Percentiles rank a stretch among this genome's conserved stretches.
phyloP scores from a whole-genome alignment of 1,140 invertebrate species.

The Thaumetopoea pityocampa region DNA sequence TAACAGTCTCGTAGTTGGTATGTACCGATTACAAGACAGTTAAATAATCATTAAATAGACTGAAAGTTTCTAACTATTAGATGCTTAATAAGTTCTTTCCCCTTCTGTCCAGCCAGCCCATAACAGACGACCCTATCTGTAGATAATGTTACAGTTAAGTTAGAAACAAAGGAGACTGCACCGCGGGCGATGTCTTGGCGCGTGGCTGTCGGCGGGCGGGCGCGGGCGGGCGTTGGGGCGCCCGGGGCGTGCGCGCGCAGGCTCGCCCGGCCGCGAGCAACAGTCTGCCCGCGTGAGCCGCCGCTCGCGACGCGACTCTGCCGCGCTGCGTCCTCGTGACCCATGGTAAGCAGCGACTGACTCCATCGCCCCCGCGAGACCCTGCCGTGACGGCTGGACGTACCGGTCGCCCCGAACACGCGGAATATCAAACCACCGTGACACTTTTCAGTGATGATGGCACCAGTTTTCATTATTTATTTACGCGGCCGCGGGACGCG shows the following conservation, averaged over 20 bases:
- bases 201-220: conserved; percentile 18
- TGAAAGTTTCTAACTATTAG: too few species aligned
- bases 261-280: conserved; percentile 75
- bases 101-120: conserved; percentile 7
- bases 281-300: conserved; percentile 66
- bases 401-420: neutral
- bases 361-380: conserved; percentile 25
- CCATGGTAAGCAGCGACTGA: conserved; percentile 54
- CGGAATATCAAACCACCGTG: conserved; percentile 8
- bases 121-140: conserved; percentile 19
- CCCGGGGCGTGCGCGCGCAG: conserved; percentile 76
- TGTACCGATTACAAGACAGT: too few species aligned
- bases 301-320: conserved; percentile 39
- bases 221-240: conserved; percentile 33
- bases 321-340: conserved; percentile 47
- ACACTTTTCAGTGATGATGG: conserved; percentile 54
- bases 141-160: conserved; percentile 32
- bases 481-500: conserved; percentile 28
- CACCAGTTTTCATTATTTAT: conserved; percentile 47
- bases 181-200: conserved; percentile 28
- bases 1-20: too few species aligned
- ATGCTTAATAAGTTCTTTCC: conserved; percentile 11
- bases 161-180: conserved; percentile 46
- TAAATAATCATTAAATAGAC: too few species aligned
- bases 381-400: neutral